Percentiles rank a stretch among this genome's conserved stretches.
These are phyloP conservation scores for Pseudopipra pipra DNA, from an alignment of 2,113 vertebrate genomes.

Conservation along the genomic window DNA sequence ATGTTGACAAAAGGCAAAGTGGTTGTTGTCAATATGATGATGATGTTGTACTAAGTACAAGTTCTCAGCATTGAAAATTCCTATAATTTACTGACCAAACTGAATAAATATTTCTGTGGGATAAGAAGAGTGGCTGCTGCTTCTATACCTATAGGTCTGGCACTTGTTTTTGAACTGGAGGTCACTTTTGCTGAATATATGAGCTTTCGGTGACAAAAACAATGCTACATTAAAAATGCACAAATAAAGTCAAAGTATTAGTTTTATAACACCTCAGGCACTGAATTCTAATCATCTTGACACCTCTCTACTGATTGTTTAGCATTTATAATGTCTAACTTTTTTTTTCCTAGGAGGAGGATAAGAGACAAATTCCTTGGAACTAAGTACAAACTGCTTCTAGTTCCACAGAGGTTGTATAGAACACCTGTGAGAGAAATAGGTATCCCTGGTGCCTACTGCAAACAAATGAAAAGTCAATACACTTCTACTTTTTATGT, in stretches of 20 bases:
- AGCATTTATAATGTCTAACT: background rate
- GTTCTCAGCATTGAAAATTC: background rate
- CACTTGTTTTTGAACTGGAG: background rate
- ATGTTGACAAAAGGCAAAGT: slow-evolving; percentile 61
- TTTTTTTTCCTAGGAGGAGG: background rate
- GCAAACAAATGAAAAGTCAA: background rate
- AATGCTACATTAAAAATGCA: background rate
- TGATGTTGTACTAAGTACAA: slow-evolving; percentile 59
- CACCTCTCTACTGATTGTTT: background rate
- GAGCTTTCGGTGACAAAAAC: background rate
- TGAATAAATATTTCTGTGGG: slow-evolving; percentile 71
- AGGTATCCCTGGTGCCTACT: background rate
- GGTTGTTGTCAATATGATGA: slow-evolving; percentile 34
- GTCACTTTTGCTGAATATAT: background rate
- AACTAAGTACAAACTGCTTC: background rate
- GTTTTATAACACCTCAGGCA: background rate
- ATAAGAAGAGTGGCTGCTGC: background rate
- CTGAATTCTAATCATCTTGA: background rate
- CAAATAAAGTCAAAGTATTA: background rate
- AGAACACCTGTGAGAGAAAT: background rate
- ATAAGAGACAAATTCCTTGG: background rate
- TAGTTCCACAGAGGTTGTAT: background rate
- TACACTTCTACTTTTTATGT: background rate
- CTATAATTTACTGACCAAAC: slow-evolving; percentile 60
- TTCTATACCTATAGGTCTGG: background rate